Evolutionary conservation across 1,140 invertebrate genomes (phyloP).

Genomic region (Parasteatoda tepidariorum): DNA sequence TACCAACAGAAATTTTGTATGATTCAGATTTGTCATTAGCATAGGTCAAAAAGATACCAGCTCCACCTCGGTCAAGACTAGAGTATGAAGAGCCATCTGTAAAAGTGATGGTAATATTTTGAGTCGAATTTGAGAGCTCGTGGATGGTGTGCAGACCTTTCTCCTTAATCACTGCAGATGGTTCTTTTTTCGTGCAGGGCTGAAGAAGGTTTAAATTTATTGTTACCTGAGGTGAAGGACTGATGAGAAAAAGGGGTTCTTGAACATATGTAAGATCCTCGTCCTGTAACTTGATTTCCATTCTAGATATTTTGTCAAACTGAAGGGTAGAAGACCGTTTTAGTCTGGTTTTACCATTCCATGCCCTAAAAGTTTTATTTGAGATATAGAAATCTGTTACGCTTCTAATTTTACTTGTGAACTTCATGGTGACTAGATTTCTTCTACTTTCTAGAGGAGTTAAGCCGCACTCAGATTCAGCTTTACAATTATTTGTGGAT

Average conservation of each 20-base stretch:
- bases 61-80: background rate
- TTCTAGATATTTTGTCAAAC: background rate
- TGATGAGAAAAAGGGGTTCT: background rate
- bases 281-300: background rate
- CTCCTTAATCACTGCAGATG: background rate
- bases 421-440: background rate
- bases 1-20: background rate
- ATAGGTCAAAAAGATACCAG: conserved; percentile 10
- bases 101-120: conserved; percentile 7
- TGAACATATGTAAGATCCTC: background rate
- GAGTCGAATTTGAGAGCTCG: background rate
- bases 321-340: conserved; percentile 11
- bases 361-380: conserved; percentile 1
- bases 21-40: conserved; percentile 5
- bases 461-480: background rate
- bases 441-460: background rate
- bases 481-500: background rate
- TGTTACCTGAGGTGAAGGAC: conserved; percentile 8
- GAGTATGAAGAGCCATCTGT: conserved; percentile 6
- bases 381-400: background rate
- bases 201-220: conserved; percentile 17
- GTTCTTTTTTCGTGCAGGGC: conserved; percentile 27
- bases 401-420: background rate
- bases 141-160: background rate
- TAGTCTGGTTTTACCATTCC: background rate